Conservation (phyloP, 1,140 invertebrate species). For the Heliothis virescens region DNA sequence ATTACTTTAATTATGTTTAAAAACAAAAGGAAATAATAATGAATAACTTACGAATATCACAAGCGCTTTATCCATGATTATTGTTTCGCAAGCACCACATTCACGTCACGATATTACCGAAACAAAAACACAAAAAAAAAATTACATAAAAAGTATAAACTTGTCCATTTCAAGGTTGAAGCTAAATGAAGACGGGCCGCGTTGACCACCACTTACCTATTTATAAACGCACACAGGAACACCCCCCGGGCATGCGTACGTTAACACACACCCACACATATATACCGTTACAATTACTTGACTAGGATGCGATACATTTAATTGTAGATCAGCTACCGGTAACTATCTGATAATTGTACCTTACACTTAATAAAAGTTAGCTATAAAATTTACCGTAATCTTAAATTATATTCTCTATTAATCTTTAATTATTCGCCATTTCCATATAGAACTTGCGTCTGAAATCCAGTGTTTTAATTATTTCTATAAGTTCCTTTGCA, state of each 20-base stretch:
- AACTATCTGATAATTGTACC: constrained; percentile 42
- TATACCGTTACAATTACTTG: constrained; percentile 36
- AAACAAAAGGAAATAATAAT: neutral
- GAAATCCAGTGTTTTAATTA: no score
- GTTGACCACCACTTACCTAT: constrained; percentile 75
- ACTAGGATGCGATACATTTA: constrained; percentile 60
- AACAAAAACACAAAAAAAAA: constrained; percentile 37
- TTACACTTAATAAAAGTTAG: constrained; percentile 54
- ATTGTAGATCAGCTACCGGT: constrained; percentile 52
- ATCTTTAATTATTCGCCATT: no score
- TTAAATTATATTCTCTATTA: no score
- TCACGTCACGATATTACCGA: constrained; percentile 36
- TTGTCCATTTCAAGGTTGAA: constrained; percentile 81
- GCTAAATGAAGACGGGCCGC: constrained; percentile 70
- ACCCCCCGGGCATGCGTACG: constrained; percentile 50
- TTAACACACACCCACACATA: constrained; percentile 57
- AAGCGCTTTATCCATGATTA: constrained; percentile 72
- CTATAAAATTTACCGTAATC: constrained; percentile 33
- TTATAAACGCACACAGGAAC: constrained; percentile 79
- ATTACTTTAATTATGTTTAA: neutral
- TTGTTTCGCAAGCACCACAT: constrained; percentile 65
- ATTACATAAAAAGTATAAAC: constrained; percentile 40
- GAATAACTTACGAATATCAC: constrained; percentile 67
- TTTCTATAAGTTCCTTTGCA: no score
- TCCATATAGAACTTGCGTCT: no score